Evolutionary conservation across 2,113 vertebrate genomes (phyloP).

Genomic region (Amazona guildingii): DNA sequence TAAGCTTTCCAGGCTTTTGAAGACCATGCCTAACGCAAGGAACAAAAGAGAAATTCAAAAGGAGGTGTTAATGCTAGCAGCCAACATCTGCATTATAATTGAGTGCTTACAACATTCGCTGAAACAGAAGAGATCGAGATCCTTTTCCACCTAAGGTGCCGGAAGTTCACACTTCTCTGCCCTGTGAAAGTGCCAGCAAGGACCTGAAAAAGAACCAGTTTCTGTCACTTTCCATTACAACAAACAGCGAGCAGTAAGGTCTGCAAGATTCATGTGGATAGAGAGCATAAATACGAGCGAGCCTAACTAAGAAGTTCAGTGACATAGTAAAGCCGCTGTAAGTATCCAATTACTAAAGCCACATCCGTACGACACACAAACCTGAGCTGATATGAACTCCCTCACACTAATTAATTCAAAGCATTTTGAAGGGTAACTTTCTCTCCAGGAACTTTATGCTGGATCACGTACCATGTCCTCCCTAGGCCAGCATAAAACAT

Average conservation of each 20-base stretch:
- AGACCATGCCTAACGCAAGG: not conserved
- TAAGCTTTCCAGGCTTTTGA: not conserved
- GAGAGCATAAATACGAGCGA: not conserved
- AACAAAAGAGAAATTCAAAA: slow-evolving; percentile 5
- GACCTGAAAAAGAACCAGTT: not conserved
- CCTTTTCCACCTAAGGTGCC: not conserved
- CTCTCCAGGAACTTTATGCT: not conserved
- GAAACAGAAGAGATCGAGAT: not conserved
- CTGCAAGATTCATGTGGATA: not conserved
- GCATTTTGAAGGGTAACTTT: not conserved
- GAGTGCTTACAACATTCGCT: not conserved
- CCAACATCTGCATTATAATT: not conserved
- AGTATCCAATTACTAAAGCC: not conserved
- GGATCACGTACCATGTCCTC: not conserved
- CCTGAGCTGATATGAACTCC: not conserved
- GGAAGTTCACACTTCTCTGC: not conserved
- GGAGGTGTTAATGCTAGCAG: slow-evolving; percentile 14
- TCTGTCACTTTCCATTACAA: not conserved
- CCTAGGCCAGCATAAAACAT: not conserved
- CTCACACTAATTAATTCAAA: not conserved
- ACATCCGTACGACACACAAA: not conserved
- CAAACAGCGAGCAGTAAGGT: not conserved
- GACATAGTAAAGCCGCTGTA: not conserved
- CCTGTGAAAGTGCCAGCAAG: not conserved
- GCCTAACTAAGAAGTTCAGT: not conserved